Evolutionary conservation across 1,140 invertebrate genomes (phyloP), one percentile per base, ranked within the genome.

Genomic region (Ips nitidus): DNA sequence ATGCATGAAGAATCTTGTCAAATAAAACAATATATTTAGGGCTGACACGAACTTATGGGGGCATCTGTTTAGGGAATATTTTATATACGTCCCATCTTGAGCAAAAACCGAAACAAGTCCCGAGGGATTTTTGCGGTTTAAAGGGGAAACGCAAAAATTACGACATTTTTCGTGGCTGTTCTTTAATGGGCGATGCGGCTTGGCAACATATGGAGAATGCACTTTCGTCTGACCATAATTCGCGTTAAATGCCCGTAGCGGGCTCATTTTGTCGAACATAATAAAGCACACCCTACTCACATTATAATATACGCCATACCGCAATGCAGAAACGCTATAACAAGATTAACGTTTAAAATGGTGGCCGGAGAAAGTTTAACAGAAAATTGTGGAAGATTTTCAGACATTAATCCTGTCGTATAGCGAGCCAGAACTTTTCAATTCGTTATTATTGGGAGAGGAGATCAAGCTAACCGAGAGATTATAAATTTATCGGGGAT

Each of bases 401-500:
- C 22, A 38, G 1, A 38, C 37, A 55, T 55, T 55, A 22, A 55
- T 37, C 2, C 37, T 55, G 37, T n/a, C 6, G 5, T 4, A 55
- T 6, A n/a, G 37, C 37, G 8, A 37, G 37, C 8, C 37, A 6
- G 53, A 5, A 6, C 8, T 55, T 55, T 5, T 22, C 6, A 55
- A 22, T 22, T 55, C 8, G 53, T 38, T 4, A 4, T 4, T 4
- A n/a, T n/a, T 5, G n/a, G 45, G 45, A 5, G 45, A 4, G 45
- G 4, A 47, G 4, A 5, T 47, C 45, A n/a, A 47, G 45, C n/a
- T 5, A 47, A n/a, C n/a, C 4, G 4, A 47, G 4, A 47, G 8
- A 65, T 65, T 65, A 65, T 65, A 65, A 65, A 65, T 65, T 56
- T 55, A n/a, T 43, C 62, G 40, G 3, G 5, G 52, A 65, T 65